phyloP scores from a whole-genome alignment of 2,888 invertebrate genomes.

The Lithodes maja region DNA sequence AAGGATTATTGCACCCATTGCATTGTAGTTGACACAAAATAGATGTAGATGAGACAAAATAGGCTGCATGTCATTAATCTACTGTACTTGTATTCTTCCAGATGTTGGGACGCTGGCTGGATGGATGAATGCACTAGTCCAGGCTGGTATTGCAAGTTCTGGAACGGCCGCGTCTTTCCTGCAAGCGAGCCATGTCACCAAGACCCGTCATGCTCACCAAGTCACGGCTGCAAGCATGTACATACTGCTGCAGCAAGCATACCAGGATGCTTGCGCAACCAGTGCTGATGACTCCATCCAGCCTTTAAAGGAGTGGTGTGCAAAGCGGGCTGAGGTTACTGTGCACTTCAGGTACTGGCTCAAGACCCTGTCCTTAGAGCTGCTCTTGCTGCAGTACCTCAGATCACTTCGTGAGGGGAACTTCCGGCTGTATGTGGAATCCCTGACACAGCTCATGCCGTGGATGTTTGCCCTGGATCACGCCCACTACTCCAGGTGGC shows the following conservation, averaged over 20 bases:
- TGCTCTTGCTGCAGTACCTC: neutral
- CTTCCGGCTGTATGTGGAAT: slow-evolving; percentile 5
- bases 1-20: too few species aligned
- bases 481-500: slow-evolving; percentile 43
- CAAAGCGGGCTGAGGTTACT: neutral
- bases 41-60: too few species aligned
- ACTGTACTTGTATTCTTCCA: too few species aligned
- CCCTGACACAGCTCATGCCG: neutral
- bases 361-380: slow-evolving; percentile 9
- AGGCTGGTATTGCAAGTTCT: slow-evolving; percentile 29
- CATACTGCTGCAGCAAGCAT: slow-evolving; percentile 29
- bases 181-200: slow-evolving; percentile 21
- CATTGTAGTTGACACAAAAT: too few species aligned
- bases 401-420: neutral
- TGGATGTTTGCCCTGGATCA: slow-evolving; percentile 25
- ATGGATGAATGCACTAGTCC: slow-evolving; percentile 24
- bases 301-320: slow-evolving; percentile 29
- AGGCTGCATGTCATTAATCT: too few species aligned
- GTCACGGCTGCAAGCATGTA: slow-evolving; percentile 19
- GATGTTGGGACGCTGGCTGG: slow-evolving; percentile 30
- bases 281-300: neutral
- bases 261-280: neutral
- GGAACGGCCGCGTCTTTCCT: slow-evolving; percentile 27
- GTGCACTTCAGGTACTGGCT: slow-evolving; percentile 8
- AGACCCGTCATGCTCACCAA: slow-evolving; percentile 23